These are phyloP conservation scores for Siniperca chuatsi DNA, from an alignment of 2,113 vertebrate species.

Conservation along the genomic window DNA sequence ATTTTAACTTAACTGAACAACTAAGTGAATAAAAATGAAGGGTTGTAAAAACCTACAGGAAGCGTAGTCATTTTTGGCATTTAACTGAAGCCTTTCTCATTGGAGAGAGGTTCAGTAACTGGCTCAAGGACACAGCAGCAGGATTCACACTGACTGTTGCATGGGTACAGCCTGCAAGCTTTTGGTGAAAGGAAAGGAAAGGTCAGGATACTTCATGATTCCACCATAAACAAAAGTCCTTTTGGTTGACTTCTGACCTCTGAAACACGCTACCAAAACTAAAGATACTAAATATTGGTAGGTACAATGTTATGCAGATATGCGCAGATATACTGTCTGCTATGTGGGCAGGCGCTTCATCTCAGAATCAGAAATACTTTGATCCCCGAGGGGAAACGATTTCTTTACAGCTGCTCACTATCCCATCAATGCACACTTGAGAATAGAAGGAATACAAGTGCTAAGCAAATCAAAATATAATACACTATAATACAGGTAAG, in stretches of 20 bases:
- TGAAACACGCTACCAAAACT: background rate
- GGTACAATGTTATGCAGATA: background rate
- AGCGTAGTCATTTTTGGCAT: background rate
- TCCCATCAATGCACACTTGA: no score
- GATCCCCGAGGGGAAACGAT: no score
- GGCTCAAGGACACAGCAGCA: constrained; percentile 29
- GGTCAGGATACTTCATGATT: background rate
- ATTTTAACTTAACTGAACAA: background rate
- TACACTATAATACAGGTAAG: no score
- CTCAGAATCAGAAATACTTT: no score
- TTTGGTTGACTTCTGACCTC: background rate
- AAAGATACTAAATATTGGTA: background rate
- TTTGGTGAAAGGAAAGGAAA: background rate
- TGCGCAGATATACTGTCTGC: background rate
- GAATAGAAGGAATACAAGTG: no score
- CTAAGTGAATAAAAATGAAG: background rate
- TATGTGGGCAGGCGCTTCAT: background rate
- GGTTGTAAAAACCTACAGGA: background rate
- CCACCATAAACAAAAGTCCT: background rate
- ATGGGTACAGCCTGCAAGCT: background rate
- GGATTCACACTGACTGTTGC: background rate
- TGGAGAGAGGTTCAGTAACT: background rate
- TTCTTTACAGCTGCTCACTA: no score
- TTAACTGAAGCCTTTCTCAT: constrained; percentile 2
- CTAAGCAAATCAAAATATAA: no score